A percentile compares a stretch with the other conserved stretches of the same genome.
These are phyloP conservation scores for Araneus ventricosus DNA, from an alignment of 1,140 invertebrate genomes.

Conservation along the genomic window DNA sequence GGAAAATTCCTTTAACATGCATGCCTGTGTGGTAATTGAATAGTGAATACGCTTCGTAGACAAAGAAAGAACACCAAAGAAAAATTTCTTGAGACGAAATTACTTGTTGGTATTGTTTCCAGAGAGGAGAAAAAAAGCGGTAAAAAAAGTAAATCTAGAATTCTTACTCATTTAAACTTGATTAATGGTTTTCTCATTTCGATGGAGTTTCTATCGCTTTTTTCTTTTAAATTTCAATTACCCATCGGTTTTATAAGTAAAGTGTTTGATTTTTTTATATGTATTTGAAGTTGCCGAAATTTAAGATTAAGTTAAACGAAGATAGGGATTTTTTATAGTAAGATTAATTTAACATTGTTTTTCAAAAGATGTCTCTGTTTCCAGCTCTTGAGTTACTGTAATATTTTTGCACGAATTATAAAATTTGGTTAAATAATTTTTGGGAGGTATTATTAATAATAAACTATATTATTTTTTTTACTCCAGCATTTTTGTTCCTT, in stretches of 20 bases:
- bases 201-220: neutral
- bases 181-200: constrained; percentile 2
- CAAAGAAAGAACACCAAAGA: neutral
- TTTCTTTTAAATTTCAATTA: neutral
- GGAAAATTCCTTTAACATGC: constrained; percentile 20
- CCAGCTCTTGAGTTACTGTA: too few species aligned
- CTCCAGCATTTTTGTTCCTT: too few species aligned
- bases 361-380: too few species aligned
- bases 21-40: neutral
- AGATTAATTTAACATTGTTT: too few species aligned
- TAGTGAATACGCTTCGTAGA: constrained; percentile 6
- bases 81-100: neutral
- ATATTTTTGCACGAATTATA: too few species aligned
- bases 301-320: too few species aligned
- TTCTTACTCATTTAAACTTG: constrained; percentile 22
- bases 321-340: too few species aligned
- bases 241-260: neutral
- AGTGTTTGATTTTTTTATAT: too few species aligned
- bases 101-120: constrained; percentile 11
- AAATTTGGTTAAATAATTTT: too few species aligned
- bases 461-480: too few species aligned
- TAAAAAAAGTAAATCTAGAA: neutral
- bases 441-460: too few species aligned
- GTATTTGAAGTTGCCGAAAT: too few species aligned
- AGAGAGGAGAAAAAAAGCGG: neutral